Evolutionary conservation across 2,113 vertebrate genomes (phyloP), one percentile per base, ranked within the genome.

Genomic region (Octodon degus): DNA sequence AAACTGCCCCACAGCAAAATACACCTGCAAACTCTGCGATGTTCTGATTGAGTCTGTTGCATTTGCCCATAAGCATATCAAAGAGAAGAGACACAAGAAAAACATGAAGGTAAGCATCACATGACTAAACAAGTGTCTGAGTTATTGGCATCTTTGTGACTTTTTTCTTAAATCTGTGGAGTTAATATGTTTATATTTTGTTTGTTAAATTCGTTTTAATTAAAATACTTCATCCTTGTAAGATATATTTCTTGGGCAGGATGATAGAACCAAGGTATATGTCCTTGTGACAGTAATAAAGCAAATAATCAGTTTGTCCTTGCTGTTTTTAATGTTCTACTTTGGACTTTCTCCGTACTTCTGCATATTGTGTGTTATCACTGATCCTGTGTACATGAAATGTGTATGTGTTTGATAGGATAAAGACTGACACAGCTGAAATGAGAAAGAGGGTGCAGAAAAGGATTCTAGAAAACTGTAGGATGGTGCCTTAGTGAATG

Each of bases 11-110:
- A 98, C 97, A 96, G 99, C 99, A 85, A 98, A 99, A 94, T 99
- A 99, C 60, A 98, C 96, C 96, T 99, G 99, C 93, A 97, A 93
- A 86, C 98, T 99, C 79, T 99, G 99, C 98, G 99, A 99, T 79
- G 94, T 98, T 97, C 98, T 99, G 93, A 98, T 99, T 96, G 99
- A 99, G 32, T 99, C 99, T 0, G 95, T 99, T 97, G 94, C 98
- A 43, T 99, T 98, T 94, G 99, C 99, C 80, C 98, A 99, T 98
- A 99, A 98, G 91, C 99, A 99, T 95, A 99, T 99, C 96, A 99
- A 99, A 98, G 99, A 99, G 95, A 99, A 99, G 96, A 99, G 99
- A 92, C 99, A 99, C 97, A 99, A 99, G 97, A 99, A 98, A 97
- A 99, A 89, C 96, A 97, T 99, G 30, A 99, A 98, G 99, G 99